Base-by-base conservation (phyloP, 2,797 vertebrate genomes). In the Psittacula derbiana region DNA sequence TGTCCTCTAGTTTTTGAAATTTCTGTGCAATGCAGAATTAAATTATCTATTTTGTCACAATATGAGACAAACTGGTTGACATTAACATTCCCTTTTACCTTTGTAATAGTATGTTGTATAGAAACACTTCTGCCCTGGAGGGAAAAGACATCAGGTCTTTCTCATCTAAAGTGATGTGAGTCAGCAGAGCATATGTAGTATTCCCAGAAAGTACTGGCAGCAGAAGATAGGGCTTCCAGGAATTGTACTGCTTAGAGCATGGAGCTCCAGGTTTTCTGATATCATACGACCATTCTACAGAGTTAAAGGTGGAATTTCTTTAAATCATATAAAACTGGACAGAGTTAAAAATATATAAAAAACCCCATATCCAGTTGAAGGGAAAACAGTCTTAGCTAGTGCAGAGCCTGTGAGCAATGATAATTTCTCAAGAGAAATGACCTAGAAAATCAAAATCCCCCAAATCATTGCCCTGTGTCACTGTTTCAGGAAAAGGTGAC, bases 201-300 rank as follows among this genome's bases (percentile, higher is more conserved):
- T 92, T 92, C 50, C 75, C 91, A 95, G 76, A 91, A 96, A 86
- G 30, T 70, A 83, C 40, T 72, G 72, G 58, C 58, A 81, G 23
- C 53, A 91, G 58, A 43, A 88, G 57, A 78, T 18, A 9, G 3
- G 16, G 25, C 33, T 96, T 96, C 82, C 73, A 76, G 89, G 80
- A 96, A 93, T 57, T 89, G 57, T 92, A 36, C 19, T 76, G 12
- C 47, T 80, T 67, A 85, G 33, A 81, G 58, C 31, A 84, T 5
- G 33, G 28, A 14, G 28, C 15, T 88, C 7, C 55, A 67, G 40
- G 24, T 41, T 93, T 83, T 64, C 62, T 81, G 21, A 36, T 64
- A 38, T 3, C 49, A 8, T 44, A 66, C 66, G 28, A 12, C 4
- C 19, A 38, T 41, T 73, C 36, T 27, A 53, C 30, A 58, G 86